These are phyloP conservation scores for Nannospalax galili DNA, from an alignment of 2,113 vertebrate genomes.

Conservation along the genomic window DNA sequence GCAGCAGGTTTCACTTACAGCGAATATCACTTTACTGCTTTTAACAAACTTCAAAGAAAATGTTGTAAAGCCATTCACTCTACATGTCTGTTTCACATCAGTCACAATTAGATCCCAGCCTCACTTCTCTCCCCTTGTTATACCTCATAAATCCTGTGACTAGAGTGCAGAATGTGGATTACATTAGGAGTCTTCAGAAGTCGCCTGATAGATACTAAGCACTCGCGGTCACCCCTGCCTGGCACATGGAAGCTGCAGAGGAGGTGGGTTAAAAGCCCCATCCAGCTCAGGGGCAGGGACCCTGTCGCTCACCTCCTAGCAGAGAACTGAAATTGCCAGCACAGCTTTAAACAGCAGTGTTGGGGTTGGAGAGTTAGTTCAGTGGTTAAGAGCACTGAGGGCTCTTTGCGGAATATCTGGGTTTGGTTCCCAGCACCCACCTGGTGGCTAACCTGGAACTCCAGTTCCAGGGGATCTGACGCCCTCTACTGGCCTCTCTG, in stretches of 20 bases:
- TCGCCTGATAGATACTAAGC: slow-evolving; percentile 85
- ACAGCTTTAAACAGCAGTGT: not conserved
- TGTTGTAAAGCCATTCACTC: slow-evolving; percentile 90
- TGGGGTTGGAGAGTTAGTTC: no score
- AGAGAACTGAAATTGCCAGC: not conserved
- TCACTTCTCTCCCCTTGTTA: slow-evolving; percentile 86
- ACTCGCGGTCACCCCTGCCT: slow-evolving; percentile 67
- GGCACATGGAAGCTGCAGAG: slow-evolving; percentile 72
- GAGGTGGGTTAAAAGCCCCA: slow-evolving; percentile 67
- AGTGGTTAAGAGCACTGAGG: no score
- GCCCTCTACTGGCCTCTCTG: no score
- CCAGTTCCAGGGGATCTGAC: no score
- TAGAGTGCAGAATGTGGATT: slow-evolving; percentile 87
- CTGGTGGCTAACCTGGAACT: no score
- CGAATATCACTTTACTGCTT: slow-evolving; percentile 97
- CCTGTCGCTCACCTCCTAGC: not conserved
- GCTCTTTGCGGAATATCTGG: no score
- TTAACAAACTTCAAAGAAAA: slow-evolving; percentile 96
- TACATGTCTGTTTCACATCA: slow-evolving; percentile 94
- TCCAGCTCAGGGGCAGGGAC: slow-evolving; percentile 34
- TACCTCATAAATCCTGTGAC: slow-evolving; percentile 89
- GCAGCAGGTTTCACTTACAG: slow-evolving; percentile 97
- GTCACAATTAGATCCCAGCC: slow-evolving; percentile 89
- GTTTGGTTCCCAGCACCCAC: no score
- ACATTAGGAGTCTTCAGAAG: slow-evolving; percentile 88